Conservation (phyloP, 2,888 invertebrate species). For the Ennomos quercinarius region DNA sequence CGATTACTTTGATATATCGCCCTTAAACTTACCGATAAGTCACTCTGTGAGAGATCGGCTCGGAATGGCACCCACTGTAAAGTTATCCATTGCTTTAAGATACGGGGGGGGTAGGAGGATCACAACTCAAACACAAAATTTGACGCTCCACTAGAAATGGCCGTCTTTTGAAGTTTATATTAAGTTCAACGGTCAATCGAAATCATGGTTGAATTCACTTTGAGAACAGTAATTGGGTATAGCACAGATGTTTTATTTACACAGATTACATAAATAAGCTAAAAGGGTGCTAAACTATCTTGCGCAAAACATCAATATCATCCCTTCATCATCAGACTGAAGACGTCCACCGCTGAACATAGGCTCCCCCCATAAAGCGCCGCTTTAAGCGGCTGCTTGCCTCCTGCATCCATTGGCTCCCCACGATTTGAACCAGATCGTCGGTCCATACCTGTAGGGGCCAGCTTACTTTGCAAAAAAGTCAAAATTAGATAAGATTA, state of each 20-base stretch:
- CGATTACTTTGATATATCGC: conserved; percentile 84
- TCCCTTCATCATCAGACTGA: no score
- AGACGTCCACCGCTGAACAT: no score
- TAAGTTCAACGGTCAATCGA: conserved; percentile 41
- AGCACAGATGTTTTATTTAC: background rate
- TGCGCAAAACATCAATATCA: no score
- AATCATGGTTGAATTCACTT: conserved; percentile 33
- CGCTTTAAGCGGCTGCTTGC: no score
- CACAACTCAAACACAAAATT: conserved; percentile 58
- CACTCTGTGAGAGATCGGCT: conserved; percentile 77
- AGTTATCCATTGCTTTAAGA: conserved; percentile 75
- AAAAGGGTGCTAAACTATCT: no score
- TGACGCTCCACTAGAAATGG: conserved; percentile 48
- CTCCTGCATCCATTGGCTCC: no score
- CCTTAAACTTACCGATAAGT: conserved; percentile 83
- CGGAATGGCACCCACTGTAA: conserved; percentile 79
- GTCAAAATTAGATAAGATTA: no score
- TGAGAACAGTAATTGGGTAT: conserved; percentile 3
- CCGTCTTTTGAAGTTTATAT: conserved; percentile 39
- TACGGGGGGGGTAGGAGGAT: conserved; percentile 48
- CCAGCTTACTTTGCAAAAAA: no score
- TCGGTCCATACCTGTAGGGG: no score
- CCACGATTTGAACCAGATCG: no score
- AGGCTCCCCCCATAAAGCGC: no score
- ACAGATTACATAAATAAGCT: background rate